Conservation (phyloP, 2,113 vertebrate genomes). For the Ammodytes dubius region DNA sequence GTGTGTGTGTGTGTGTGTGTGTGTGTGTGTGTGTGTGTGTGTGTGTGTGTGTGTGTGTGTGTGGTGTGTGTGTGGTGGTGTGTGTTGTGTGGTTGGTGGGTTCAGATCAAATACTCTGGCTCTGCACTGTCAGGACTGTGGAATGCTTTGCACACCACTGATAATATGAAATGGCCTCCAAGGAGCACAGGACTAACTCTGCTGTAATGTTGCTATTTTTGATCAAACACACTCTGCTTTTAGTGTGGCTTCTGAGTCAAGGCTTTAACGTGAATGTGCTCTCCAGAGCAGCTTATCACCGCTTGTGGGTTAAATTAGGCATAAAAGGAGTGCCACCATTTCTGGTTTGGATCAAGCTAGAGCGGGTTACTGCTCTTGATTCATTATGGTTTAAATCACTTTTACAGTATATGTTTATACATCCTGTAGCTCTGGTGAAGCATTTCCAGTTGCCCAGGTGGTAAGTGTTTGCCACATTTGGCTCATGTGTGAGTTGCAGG, state of each 20-base stretch:
- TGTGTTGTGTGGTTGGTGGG: slow-evolving; percentile 31
- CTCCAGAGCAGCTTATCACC: slow-evolving; percentile 54
- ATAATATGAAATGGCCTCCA: slow-evolving; percentile 59
- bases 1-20: neutral
- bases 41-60: slow-evolving; percentile 1
- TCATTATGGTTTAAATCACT: slow-evolving; percentile 35
- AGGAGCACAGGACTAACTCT: slow-evolving; percentile 25
- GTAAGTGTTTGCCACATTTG: neutral
- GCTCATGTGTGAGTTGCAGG: neutral
- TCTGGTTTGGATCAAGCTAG: slow-evolving; percentile 42
- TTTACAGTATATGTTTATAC: slow-evolving; percentile 21
- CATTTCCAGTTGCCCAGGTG: neutral
- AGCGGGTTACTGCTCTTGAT: slow-evolving; percentile 20
- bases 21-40: slow-evolving; percentile 6
- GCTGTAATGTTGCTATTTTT: slow-evolving; percentile 57
- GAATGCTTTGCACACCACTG: slow-evolving; percentile 53
- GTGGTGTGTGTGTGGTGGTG: slow-evolving; percentile 19
- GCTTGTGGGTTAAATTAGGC: slow-evolving; percentile 56
- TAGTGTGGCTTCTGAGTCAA: slow-evolving; percentile 69
- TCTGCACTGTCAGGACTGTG: slow-evolving; percentile 53
- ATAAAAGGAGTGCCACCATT: slow-evolving; percentile 47
- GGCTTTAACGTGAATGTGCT: slow-evolving; percentile 49
- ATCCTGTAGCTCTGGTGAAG: slow-evolving; percentile 1
- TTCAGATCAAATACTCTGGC: slow-evolving; percentile 53
- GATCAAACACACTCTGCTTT: slow-evolving; percentile 62